Conservation (phyloP, 2,888 invertebrate genomes). For the Zygaena filipendulae region DNA sequence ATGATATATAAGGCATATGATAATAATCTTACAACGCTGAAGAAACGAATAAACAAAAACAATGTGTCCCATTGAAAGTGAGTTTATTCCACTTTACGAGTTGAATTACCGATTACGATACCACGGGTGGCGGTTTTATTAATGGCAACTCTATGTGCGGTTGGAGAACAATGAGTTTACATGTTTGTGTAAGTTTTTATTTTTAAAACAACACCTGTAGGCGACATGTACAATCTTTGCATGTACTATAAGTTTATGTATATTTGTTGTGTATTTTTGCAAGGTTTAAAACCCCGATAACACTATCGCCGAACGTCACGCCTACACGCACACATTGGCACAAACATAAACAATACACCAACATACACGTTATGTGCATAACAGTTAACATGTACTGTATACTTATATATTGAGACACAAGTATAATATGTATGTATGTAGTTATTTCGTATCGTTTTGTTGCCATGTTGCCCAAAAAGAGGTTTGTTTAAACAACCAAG, state of each 20-base stretch:
- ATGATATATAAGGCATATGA: too few species aligned
- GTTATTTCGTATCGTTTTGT: conserved; percentile 26
- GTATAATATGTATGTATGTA: not conserved
- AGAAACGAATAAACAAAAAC: too few species aligned
- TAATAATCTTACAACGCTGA: too few species aligned
- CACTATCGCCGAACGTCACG: conserved; percentile 51
- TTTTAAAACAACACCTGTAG: conserved; percentile 20
- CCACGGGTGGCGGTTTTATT: too few species aligned
- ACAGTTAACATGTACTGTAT: too few species aligned
- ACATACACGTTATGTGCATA: conserved; percentile 15
- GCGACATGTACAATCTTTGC: conserved; percentile 22
- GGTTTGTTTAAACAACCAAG: not conserved
- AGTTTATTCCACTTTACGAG: too few species aligned
- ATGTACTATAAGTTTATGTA: conserved; percentile 25
- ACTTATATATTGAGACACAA: too few species aligned
- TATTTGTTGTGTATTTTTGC: conserved; percentile 67
- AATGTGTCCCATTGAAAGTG: too few species aligned
- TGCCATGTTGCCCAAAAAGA: conserved; percentile 46
- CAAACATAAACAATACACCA: conserved; percentile 11
- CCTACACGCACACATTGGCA: conserved; percentile 36
- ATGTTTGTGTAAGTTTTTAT: not conserved
- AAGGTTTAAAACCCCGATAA: conserved; percentile 54
- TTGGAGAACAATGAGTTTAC: too few species aligned
- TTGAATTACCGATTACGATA: too few species aligned
- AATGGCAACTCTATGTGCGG: too few species aligned